Conservation (phyloP, 2,797 vertebrate species). For the Balearica regulorum region DNA sequence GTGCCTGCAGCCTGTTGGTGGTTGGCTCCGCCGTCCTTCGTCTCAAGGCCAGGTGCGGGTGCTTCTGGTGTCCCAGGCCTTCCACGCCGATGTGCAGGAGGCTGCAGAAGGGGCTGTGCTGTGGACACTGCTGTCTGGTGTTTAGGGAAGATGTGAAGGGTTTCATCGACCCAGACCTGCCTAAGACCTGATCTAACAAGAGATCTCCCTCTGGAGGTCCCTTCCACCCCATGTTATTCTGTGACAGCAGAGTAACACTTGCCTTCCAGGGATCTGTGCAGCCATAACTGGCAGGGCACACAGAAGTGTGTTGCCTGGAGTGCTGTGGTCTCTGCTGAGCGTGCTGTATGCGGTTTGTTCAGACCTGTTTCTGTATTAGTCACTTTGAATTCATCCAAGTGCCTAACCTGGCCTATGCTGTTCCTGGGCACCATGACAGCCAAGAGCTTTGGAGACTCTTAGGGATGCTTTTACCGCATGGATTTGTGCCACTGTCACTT, state of each 20-base stretch:
- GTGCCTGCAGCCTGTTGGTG: background rate
- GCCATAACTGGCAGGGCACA: background rate
- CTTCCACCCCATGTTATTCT: background rate
- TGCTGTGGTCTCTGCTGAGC: background rate
- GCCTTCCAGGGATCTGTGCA: background rate
- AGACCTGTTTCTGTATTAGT: constrained; percentile 40
- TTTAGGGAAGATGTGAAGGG: background rate
- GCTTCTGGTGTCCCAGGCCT: background rate
- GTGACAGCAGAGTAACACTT: background rate
- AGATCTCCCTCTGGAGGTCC: background rate
- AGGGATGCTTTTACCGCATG: background rate
- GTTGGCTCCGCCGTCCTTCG: background rate
- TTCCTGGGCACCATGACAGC: constrained; percentile 1
- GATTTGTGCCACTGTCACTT: constrained; percentile 29
- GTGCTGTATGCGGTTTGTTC: background rate
- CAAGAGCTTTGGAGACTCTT: background rate
- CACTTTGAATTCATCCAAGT: constrained; percentile 50
- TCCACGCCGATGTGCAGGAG: background rate
- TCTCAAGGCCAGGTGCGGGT: background rate
- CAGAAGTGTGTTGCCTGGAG: background rate
- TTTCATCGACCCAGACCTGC: background rate
- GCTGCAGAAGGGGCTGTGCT: background rate
- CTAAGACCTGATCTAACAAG: background rate
- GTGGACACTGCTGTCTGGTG: background rate
- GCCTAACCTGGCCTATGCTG: constrained; percentile 30